Percentiles rank a stretch among this genome's conserved stretches.
Evolutionary conservation across 2,797 vertebrate species (phyloP).

Genomic region (Gallinago stenura): DNA sequence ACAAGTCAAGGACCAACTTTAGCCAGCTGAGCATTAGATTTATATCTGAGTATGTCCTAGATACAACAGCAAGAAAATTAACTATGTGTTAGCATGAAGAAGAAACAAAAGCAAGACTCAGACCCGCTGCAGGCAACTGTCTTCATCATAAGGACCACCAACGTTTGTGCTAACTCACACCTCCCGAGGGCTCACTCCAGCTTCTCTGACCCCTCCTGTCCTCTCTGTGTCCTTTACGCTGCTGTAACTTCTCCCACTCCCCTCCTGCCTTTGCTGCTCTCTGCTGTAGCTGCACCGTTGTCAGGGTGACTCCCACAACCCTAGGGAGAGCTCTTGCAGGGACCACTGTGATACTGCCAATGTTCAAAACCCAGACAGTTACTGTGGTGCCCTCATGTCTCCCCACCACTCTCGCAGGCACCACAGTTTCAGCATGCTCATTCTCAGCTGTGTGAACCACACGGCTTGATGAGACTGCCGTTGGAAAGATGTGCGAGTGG

Average conservation of each 20-base stretch:
- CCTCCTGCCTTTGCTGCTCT: not conserved
- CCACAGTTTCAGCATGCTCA: not conserved
- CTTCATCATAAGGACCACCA: accelerated
- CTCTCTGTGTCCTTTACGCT: not conserved
- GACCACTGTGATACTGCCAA: not conserved
- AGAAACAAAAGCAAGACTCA: not conserved
- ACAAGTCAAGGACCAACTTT: not conserved
- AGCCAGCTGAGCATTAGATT: not conserved
- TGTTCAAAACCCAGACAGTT: not conserved
- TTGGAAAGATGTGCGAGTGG: not conserved
- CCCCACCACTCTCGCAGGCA: not conserved
- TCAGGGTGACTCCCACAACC: accelerated
- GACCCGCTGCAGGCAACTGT: not conserved
- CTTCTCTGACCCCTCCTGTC: not conserved
- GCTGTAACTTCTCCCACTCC: not conserved
- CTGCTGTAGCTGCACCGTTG: not conserved
- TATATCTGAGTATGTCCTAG: not conserved
- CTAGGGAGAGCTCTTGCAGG: not conserved
- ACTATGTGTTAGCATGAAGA: not conserved
- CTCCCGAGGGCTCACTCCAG: not conserved
- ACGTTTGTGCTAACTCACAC: not conserved
- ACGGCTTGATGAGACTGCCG: not conserved
- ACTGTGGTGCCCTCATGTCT: not conserved
- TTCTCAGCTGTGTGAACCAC: not conserved
- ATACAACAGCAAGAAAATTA: not conserved